Evolutionary conservation across 23 tunicate species (phyloP).

Genomic region (Diplosoma virens): DNA sequence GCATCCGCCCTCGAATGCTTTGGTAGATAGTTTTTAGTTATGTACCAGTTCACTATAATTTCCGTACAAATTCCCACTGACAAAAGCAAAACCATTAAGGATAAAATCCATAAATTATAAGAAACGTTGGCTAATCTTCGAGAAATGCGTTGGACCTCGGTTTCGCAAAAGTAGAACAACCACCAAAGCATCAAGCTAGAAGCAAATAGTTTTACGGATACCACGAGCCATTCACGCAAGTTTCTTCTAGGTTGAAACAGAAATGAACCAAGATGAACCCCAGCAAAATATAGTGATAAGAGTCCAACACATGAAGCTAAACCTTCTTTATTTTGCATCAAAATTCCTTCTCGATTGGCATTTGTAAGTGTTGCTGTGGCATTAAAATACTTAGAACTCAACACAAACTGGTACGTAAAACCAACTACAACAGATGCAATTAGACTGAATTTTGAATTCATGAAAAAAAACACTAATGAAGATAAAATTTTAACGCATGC

Average conservation of each 20-base stretch:
- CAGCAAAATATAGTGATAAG: conserved; percentile 66
- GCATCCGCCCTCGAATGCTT: conserved; percentile 38
- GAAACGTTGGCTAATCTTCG: conserved; percentile 74
- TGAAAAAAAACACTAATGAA: conserved; percentile 15
- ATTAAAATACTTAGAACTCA: conserved; percentile 14
- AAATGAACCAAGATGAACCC: conserved; percentile 53
- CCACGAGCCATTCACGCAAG: conserved; percentile 40
- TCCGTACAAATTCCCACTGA: conserved; percentile 16
- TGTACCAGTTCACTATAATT: conserved; percentile 17
- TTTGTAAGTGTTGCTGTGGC: conserved; percentile 31
- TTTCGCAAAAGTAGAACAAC: background rate
- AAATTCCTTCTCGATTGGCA: conserved; percentile 37
- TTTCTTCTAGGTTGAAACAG: conserved; percentile 49
- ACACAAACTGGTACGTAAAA: conserved; percentile 40
- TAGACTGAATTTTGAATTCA: conserved; percentile 9
- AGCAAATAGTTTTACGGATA: conserved; percentile 7
- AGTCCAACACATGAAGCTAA: conserved; percentile 64
- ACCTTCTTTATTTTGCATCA: conserved; percentile 91
- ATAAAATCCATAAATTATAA: conserved; percentile 57
- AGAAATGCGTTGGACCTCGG: conserved; percentile 55
- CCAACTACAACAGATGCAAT: conserved; percentile 13
- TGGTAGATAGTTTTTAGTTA: conserved; percentile 24
- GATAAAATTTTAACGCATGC: conserved; percentile 65
- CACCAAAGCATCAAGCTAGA: conserved; percentile 10
- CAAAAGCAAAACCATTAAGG: conserved; percentile 21